These are phyloP conservation scores for Hybos culiciformis DNA, from an alignment of 2,888 invertebrate genomes.

Conservation along the genomic window DNA sequence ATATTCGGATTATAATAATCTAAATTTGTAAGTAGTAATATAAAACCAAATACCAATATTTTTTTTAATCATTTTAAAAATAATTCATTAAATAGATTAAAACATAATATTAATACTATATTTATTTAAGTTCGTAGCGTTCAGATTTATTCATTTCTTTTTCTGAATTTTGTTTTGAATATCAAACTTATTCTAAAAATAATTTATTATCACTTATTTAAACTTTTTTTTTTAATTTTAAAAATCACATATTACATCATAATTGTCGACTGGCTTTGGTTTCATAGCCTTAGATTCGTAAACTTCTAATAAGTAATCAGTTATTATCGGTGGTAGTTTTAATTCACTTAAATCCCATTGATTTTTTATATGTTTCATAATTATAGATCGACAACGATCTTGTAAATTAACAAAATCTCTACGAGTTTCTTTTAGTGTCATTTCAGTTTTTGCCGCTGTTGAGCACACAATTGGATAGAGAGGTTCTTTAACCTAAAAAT, in stretches of 20 bases:
- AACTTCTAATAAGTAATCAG: conserved; percentile 43
- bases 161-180: too few species aligned
- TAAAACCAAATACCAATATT: too few species aligned
- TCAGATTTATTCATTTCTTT: too few species aligned
- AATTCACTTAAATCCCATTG: conserved; percentile 41
- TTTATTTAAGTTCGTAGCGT: too few species aligned
- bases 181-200: too few species aligned
- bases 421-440: conserved; percentile 46
- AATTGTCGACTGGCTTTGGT: conserved; percentile 33
- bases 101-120: too few species aligned
- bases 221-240: conserved; percentile 11
- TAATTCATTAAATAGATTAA: too few species aligned
- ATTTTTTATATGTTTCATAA: conserved; percentile 41
- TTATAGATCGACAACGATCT: conserved; percentile 50
- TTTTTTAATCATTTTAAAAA: too few species aligned
- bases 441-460: conserved; percentile 61
- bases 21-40: too few species aligned
- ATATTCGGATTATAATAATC: too few species aligned
- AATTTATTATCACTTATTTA: too few species aligned
- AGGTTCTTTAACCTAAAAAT: conserved; percentile 39
- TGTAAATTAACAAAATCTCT: conserved; percentile 53
- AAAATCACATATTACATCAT: conserved; percentile 30
- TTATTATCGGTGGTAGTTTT: conserved; percentile 44
- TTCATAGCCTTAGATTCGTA: conserved; percentile 36
- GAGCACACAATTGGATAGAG: conserved; percentile 57